These are phyloP conservation scores for Oplegnathus fasciatus DNA, from an alignment of 2,113 vertebrate species.

Conservation along the genomic window DNA sequence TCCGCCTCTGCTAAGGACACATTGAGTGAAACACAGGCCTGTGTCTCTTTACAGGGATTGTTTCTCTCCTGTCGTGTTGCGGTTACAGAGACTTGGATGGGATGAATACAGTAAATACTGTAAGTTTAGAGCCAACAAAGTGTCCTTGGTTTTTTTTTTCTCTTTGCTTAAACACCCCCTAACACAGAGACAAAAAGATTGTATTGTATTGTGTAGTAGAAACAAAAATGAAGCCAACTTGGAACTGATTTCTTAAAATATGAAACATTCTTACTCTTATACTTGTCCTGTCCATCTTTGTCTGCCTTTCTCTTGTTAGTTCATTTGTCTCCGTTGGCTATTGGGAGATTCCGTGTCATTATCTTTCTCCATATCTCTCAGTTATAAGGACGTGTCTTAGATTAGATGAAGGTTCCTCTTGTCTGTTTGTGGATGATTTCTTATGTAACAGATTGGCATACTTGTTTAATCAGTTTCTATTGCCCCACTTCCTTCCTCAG, in stretches of 20 bases:
- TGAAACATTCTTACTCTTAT: neutral
- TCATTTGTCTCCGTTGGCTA: slow-evolving; percentile 11
- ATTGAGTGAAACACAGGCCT: slow-evolving; percentile 35
- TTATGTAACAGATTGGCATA: neutral
- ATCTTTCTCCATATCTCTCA: slow-evolving; percentile 10
- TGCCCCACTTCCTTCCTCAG: neutral
- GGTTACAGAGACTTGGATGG: slow-evolving; percentile 20
- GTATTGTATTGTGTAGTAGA: neutral
- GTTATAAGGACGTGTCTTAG: slow-evolving; percentile 3
- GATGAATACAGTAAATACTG: slow-evolving; percentile 20
- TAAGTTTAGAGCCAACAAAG: slow-evolving; percentile 25
- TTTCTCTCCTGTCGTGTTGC: neutral
- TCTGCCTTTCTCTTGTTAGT: slow-evolving; percentile 19
- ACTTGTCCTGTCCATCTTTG: neutral
- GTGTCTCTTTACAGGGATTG: slow-evolving; percentile 28
- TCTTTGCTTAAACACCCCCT: neutral
- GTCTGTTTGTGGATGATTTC: neutral
- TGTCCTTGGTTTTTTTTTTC: slow-evolving; percentile 4
- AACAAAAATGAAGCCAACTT: slow-evolving; percentile 20
- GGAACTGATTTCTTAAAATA: neutral
- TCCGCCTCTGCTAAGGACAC: slow-evolving; percentile 47
- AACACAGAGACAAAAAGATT: neutral
- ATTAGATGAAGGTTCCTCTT: neutral
- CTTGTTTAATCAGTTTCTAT: neutral
- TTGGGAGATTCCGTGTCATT: neutral